Evolutionary conservation across 2,888 invertebrate species (phyloP).

Genomic region (Chrysotoxum bicinctum): DNA sequence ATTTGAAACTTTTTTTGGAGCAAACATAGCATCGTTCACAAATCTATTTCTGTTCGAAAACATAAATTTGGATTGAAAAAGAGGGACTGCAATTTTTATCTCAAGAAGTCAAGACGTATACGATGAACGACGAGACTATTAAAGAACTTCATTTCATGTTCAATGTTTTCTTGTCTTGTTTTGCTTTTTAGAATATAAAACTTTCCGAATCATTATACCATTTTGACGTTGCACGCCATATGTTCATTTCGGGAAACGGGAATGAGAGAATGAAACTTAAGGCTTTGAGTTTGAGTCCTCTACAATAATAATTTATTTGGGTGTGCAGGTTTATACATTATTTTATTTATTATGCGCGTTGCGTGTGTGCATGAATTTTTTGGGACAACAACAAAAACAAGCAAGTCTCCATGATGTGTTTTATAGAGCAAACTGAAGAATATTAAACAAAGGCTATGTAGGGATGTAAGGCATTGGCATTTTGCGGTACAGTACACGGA

Average conservation of each 20-base stretch:
- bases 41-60: constrained; percentile 18
- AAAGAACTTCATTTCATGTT: neutral
- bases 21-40: neutral
- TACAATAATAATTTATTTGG: constrained; percentile 55
- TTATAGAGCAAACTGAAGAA: constrained; percentile 30
- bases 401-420: constrained; percentile 39
- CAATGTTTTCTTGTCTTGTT: constrained; percentile 19
- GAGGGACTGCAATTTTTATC: constrained; percentile 3
- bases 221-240: constrained; percentile 58
- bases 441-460: neutral
- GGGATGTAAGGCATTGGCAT: constrained; percentile 12
- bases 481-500: constrained; percentile 33
- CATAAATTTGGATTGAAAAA: constrained; percentile 7
- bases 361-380: constrained; percentile 53
- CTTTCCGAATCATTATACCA: constrained; percentile 47
- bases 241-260: constrained; percentile 40
- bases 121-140: neutral
- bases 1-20: neutral
- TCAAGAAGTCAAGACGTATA: neutral
- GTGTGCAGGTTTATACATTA: constrained; percentile 50
- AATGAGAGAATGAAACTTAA: constrained; percentile 8
- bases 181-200: constrained; percentile 25
- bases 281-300: constrained; percentile 11
- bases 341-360: constrained; percentile 39
- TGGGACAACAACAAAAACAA: neutral